Conservation (phyloP, 2,797 vertebrate species). For the Tokudaia muenninki region DNA sequence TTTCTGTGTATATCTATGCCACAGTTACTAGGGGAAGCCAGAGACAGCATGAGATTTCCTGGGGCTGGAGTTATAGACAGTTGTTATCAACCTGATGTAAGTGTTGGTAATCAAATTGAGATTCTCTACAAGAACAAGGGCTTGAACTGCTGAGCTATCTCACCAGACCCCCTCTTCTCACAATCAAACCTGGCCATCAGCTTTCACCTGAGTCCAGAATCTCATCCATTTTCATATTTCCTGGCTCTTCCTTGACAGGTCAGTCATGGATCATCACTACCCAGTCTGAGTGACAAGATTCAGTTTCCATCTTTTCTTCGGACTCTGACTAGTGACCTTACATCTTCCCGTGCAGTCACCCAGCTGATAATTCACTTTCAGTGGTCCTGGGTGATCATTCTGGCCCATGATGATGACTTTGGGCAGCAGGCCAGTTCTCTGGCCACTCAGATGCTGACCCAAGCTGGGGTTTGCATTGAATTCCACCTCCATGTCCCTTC, state of each 20-base stretch:
- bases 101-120: neutral
- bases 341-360: neutral
- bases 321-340: slow-evolving; percentile 28
- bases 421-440: slow-evolving; percentile 62
- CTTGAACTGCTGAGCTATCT: neutral
- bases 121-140: neutral
- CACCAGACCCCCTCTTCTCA: neutral
- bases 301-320: slow-evolving; percentile 73
- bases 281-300: slow-evolving; percentile 56
- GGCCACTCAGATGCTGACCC: neutral
- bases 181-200: too few species aligned
- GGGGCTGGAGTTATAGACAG: neutral
- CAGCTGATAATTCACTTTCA: slow-evolving; percentile 57
- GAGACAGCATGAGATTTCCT: neutral
- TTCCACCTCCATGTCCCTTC: slow-evolving; percentile 2
- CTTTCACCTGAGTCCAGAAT: neutral
- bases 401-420: slow-evolving; percentile 70
- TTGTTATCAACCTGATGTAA: too few species aligned
- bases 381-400: slow-evolving; percentile 69
- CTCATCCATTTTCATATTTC: too few species aligned
- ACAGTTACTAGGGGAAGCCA: neutral
- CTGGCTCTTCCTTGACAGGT: neutral
- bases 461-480: slow-evolving; percentile 51
- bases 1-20: neutral
- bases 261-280: slow-evolving; percentile 23